Evolutionary conservation across 2,797 vertebrate species (phyloP).

Genomic region (Synaphobranchus kaupii): DNA sequence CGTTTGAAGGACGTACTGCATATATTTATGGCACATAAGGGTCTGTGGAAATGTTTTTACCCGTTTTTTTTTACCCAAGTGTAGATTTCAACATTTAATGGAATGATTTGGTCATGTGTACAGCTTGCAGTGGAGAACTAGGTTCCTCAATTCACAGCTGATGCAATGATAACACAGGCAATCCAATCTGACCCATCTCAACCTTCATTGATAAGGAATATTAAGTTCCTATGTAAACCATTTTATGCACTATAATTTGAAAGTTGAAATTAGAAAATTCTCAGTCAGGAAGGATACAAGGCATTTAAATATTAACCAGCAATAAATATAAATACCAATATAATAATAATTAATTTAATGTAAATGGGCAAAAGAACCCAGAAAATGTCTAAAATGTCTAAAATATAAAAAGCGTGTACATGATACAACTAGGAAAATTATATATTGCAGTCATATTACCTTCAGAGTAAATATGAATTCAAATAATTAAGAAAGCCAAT

Average conservation of each 20-base stretch:
- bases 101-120: not conserved
- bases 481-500: no score
- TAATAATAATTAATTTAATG: not conserved
- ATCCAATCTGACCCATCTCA: not conserved
- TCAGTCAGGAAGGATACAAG: not conserved
- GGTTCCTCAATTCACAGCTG: not conserved
- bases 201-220: not conserved
- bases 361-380: not conserved
- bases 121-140: not conserved
- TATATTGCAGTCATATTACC: not conserved
- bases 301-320: not conserved
- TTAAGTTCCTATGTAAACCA: not conserved
- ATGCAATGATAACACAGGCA: not conserved
- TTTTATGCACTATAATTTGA: not conserved
- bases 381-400: not conserved
- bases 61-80: not conserved
- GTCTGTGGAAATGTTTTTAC: not conserved
- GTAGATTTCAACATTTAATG: not conserved
- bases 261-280: not conserved
- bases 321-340: not conserved
- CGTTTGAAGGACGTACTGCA: not conserved
- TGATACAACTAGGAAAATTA: not conserved
- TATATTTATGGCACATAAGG: not conserved
- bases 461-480: no score
- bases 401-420: not conserved